phyloP scores from a whole-genome alignment of 2,113 vertebrate genomes.

The Tamias sibiricus region DNA sequence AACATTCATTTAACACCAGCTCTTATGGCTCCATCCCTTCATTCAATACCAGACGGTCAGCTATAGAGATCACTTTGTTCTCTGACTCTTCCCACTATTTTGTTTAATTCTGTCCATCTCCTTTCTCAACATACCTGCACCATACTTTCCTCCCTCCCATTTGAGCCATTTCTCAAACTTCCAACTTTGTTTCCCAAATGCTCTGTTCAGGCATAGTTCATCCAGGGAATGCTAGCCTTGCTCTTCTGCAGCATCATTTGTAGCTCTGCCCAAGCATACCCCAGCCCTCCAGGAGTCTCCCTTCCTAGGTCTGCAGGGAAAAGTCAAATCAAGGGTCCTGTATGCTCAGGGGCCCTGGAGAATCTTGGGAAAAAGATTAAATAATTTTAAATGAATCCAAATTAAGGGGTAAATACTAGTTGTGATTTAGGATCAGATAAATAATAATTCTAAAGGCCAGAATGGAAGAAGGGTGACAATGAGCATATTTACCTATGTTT shows the following conservation, averaged over 20 bases:
- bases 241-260: fast-evolving
- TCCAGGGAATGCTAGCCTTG: neutral
- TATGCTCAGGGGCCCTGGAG: neutral
- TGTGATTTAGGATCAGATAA: neutral
- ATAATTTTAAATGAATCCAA: neutral
- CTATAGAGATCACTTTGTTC: neutral
- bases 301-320: neutral
- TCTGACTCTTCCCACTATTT: neutral
- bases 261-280: neutral
- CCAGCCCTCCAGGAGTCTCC: neutral
- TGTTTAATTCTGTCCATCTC: neutral
- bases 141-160: neutral
- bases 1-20: neutral
- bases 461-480: neutral
- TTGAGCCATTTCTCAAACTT: neutral
- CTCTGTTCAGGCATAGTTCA: neutral
- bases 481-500: neutral
- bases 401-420: neutral
- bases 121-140: neutral
- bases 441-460: neutral
- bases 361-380: neutral
- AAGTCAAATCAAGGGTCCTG: neutral
- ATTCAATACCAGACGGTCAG: neutral
- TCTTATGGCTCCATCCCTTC: neutral
- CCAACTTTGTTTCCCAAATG: neutral